Evolutionary conservation across 2,888 invertebrate species (phyloP).

Genomic region (Callosobruchus maculatus): DNA sequence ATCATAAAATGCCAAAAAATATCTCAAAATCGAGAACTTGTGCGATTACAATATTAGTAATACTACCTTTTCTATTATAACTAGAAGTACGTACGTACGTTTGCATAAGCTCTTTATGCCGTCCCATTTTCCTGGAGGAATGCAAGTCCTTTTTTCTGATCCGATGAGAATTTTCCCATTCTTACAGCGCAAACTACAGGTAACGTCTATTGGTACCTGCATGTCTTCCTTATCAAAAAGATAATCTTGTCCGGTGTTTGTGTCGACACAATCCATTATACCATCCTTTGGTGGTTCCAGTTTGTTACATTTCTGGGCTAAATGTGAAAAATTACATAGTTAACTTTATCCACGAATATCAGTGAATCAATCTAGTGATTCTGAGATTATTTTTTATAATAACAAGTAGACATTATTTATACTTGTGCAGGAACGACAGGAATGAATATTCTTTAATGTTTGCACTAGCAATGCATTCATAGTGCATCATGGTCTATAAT

Average conservation of each 20-base stretch:
- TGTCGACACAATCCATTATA: constrained; percentile 52
- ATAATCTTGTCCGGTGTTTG: constrained; percentile 43
- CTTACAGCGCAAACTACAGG: constrained; percentile 62
- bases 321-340: not conserved
- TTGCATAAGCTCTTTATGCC: constrained; percentile 64
- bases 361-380: too few species aligned
- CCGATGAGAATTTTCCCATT: constrained; percentile 62
- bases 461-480: too few species aligned
- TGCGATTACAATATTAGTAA: too few species aligned
- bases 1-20: too few species aligned
- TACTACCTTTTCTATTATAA: too few species aligned
- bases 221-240: constrained; percentile 32
- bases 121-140: constrained; percentile 67
- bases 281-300: constrained; percentile 53
- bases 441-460: too few species aligned
- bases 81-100: constrained; percentile 47
- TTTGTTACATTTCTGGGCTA: not conserved
- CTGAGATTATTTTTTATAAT: too few species aligned
- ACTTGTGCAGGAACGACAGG: too few species aligned
- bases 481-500: too few species aligned
- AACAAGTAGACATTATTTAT: too few species aligned
- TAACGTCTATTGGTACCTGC: constrained; percentile 58
- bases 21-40: too few species aligned
- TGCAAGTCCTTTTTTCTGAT: constrained; percentile 60
- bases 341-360: too few species aligned